phyloP scores from a whole-genome alignment of 2,113 vertebrate species.

The Eupsittula cactorum region DNA sequence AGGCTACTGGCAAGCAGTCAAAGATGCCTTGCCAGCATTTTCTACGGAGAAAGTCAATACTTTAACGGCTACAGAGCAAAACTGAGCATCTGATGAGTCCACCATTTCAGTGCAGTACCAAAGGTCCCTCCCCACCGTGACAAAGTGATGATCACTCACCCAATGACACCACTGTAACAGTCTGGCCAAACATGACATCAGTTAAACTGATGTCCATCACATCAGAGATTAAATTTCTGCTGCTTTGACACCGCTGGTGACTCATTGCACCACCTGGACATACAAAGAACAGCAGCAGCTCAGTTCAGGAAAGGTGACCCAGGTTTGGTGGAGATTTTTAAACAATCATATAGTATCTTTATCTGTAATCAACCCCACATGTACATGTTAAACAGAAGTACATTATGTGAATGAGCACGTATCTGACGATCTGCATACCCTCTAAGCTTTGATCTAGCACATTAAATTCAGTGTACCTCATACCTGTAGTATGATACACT shows the following conservation, averaged over 20 bases:
- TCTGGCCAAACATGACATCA: not conserved
- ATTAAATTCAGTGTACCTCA: not conserved
- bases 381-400: not conserved
- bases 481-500: not conserved
- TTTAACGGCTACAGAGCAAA: not conserved
- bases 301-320: not conserved
- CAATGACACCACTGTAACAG: not conserved
- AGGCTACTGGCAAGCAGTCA: conserved; percentile 6
- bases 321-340: not conserved
- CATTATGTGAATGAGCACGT: accelerated
- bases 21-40: conserved; percentile 16
- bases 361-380: not conserved
- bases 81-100: not conserved
- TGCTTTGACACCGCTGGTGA: not conserved
- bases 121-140: not conserved
- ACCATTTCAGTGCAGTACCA: not conserved
- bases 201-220: not conserved
- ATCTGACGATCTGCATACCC: not conserved
- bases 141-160: not conserved
- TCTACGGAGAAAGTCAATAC: not conserved
- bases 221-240: not conserved
- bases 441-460: not conserved
- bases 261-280: not conserved
- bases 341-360: not conserved
- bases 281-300: not conserved